phyloP scores from a whole-genome alignment of 2,888 invertebrate species.

The Phengaris arion region DNA sequence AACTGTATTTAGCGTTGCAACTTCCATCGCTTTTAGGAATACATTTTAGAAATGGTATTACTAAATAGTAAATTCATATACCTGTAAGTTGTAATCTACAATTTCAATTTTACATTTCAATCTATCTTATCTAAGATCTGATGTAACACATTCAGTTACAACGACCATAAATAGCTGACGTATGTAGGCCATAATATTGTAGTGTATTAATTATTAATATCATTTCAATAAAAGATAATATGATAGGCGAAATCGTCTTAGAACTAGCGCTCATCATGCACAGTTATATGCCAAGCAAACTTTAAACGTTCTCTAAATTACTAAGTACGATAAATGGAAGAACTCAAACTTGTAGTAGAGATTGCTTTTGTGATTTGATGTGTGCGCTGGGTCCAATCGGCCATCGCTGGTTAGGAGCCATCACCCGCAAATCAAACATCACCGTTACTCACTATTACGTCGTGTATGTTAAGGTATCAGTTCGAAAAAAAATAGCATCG shows the following conservation, averaged over 20 bases:
- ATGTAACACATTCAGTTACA: background rate
- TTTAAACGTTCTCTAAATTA: background rate
- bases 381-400: constrained; percentile 2
- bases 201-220: background rate
- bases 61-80: too few relatives aligned
- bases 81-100: background rate
- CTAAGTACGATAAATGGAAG: background rate
- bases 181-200: background rate
- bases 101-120: background rate
- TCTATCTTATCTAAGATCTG: background rate
- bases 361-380: background rate
- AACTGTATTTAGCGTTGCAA: too few relatives aligned
- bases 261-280: constrained; percentile 4
- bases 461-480: constrained; percentile 16
- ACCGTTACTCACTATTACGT: constrained; percentile 38
- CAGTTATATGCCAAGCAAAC: constrained; percentile 9
- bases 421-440: constrained; percentile 39
- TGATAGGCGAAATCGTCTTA: constrained; percentile 10
- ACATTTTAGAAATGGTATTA: too few relatives aligned
- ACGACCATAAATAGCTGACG: constrained; percentile 1
- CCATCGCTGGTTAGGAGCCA: background rate
- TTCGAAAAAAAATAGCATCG: background rate
- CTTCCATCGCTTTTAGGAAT: too few relatives aligned
- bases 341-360: background rate
- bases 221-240: constrained; percentile 1